Evolutionary conservation across 2,797 vertebrate genomes (phyloP).

Genomic region (Nothura maculosa): DNA sequence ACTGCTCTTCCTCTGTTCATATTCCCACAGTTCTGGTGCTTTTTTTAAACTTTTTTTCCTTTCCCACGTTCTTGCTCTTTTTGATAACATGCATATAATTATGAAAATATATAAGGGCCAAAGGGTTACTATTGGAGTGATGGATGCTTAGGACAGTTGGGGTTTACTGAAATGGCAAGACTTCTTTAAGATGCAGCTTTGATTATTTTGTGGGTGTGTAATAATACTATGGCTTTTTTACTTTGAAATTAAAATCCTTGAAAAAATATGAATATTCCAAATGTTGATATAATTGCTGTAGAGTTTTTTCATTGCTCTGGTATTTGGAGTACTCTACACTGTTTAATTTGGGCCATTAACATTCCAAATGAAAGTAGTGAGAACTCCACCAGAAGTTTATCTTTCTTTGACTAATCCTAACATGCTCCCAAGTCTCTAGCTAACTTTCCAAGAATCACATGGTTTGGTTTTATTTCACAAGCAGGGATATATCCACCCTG

Average conservation of each 20-base stretch:
- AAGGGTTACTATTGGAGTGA: slow-evolving; percentile 31
- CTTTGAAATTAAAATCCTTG: background rate
- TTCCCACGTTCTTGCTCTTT: slow-evolving; percentile 68
- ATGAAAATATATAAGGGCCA: slow-evolving; percentile 69
- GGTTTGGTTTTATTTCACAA: slow-evolving; percentile 17
- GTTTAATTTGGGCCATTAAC: slow-evolving; percentile 72
- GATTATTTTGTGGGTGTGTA: background rate
- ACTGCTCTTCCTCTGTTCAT: background rate
- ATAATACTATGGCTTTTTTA: background rate
- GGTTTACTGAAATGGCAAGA: background rate
- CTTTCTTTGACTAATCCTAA: slow-evolving; percentile 62
- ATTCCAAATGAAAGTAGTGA: slow-evolving; percentile 66
- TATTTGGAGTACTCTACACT: slow-evolving; percentile 60
- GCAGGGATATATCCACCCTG: background rate
- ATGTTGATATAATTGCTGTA: slow-evolving; percentile 59
- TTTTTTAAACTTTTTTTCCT: slow-evolving; percentile 53
- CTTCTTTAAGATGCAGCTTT: background rate
- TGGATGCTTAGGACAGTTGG: background rate
- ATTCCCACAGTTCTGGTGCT: slow-evolving; percentile 62
- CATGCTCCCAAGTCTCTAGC: slow-evolving; percentile 30
- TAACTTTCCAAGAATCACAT: slow-evolving; percentile 42
- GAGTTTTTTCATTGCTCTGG: slow-evolving; percentile 64
- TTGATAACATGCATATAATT: slow-evolving; percentile 60
- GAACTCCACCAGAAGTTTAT: slow-evolving; percentile 52
- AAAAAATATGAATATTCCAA: slow-evolving; percentile 62